These are phyloP conservation scores for Eupithecia insigniata DNA, from an alignment of 2,888 invertebrate species.

Conservation along the genomic window DNA sequence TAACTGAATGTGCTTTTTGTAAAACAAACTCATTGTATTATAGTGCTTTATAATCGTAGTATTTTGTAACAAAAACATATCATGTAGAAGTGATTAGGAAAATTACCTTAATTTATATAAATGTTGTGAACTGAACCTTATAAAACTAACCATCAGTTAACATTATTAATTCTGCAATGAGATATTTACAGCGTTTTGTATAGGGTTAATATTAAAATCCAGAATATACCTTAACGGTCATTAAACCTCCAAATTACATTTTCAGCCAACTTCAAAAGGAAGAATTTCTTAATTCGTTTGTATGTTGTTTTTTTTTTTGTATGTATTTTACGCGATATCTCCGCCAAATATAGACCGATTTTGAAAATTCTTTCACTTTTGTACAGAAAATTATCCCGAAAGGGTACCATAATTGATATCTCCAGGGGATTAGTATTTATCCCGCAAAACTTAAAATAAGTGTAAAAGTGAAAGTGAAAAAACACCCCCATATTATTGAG, in stretches of 20 bases:
- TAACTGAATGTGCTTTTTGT: slow-evolving; percentile 12
- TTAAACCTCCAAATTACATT: background rate
- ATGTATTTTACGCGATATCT: no score
- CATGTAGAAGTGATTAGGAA: slow-evolving; percentile 71
- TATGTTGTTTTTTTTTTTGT: no score
- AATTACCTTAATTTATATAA: slow-evolving; percentile 61
- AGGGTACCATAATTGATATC: no score
- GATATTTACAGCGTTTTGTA: background rate
- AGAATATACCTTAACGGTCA: background rate
- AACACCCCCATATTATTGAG: no score
- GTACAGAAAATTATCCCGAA: no score
- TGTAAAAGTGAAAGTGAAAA: no score
- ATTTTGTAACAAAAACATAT: slow-evolving; percentile 77
- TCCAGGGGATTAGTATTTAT: no score
- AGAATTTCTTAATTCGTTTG: no score
- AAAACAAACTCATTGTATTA: slow-evolving; percentile 13
- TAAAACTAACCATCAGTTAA: background rate
- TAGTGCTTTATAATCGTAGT: slow-evolving; percentile 45
- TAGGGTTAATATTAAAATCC: background rate
- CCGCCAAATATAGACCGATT: no score
- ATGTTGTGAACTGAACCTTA: slow-evolving; percentile 57
- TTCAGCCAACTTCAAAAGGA: no score
- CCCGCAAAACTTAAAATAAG: no score
- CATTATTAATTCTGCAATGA: slow-evolving; percentile 6
- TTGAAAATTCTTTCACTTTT: no score